Base-by-base conservation (phyloP, 1,140 invertebrate genomes). In the Stegodyphus mimosarum region DNA sequence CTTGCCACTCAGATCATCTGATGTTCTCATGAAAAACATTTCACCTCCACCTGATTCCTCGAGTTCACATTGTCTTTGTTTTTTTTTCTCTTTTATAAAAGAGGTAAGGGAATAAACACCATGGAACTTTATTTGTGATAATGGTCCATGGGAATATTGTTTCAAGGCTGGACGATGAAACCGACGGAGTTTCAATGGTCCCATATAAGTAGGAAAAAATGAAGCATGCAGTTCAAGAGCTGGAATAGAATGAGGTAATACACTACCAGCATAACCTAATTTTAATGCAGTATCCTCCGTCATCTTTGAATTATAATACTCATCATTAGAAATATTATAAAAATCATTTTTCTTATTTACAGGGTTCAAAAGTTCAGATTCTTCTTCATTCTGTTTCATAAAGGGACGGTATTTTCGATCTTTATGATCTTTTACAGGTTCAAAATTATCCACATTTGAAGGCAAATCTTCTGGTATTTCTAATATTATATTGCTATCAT, bases 21-120 rank as follows among this genome's bases (percentile, higher is more conserved):
- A 93, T n/a, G 96, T 97, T 64, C 97, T 92, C 98, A 99, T 99
- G 88, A 98, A 98, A 91, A 99, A 99, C 5, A 99, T 98, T 89
- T 99, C 98, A 10, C 98, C 98, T 87, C 98, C 98, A 74, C 96
- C 98, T 4, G 96, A 97, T 0, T 97, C 96, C 87, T 96, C 93
- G 86, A 97, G 92, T 90, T 99, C 97, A 81, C 95, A 93, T 90
- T 99, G 94, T 86, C 97, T 92, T 90, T 99, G 97, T 79, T 95
- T 93, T 90, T 99, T 94, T 90, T 98, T 98, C 89, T 97, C 95
- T 80, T 94, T 94, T 49, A 99, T 99, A 88, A 96, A 94, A 90
- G 98, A 99, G 0, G 96, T 89, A 33, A 99, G 91, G 5, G 97
- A 95, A 53, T 94, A 89, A 71, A 97, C 93, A 50, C 94, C 88